These are phyloP conservation scores for Neodiprion lecontei DNA, from an alignment of 1,140 invertebrate genomes.

Conservation along the genomic window DNA sequence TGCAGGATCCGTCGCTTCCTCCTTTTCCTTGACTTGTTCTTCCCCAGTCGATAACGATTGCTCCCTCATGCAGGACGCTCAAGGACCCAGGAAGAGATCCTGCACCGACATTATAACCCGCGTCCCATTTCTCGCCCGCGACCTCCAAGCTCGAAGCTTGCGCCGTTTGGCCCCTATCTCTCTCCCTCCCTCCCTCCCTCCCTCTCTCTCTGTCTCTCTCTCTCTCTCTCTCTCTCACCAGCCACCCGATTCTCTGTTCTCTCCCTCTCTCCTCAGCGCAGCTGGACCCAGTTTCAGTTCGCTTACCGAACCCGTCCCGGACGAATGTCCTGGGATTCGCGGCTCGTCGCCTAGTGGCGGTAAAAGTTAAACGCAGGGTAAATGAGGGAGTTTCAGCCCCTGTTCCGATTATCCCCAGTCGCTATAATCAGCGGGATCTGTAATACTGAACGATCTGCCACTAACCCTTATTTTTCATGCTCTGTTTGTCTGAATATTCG, in stretches of 20 bases:
- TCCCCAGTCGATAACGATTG: too few relatives aligned
- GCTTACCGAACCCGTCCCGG: slow-evolving; percentile 56
- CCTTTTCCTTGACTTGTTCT: too few relatives aligned
- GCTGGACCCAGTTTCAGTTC: slow-evolving; percentile 47
- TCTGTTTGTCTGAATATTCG: too few relatives aligned
- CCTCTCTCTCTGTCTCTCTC: slow-evolving; percentile 14
- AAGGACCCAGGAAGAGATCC: not conserved
- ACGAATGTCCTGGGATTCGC: slow-evolving; percentile 49
- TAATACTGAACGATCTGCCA: too few relatives aligned
- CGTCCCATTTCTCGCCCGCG: not conserved
- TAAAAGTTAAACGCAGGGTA: too few relatives aligned
- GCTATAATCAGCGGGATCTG: too few relatives aligned
- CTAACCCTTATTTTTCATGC: too few relatives aligned
- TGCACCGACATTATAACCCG: not conserved
- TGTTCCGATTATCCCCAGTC: too few relatives aligned
- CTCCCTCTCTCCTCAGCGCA: slow-evolving; percentile 32
- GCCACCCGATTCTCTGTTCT: not conserved
- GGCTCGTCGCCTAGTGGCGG: not conserved
- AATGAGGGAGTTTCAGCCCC: too few relatives aligned
- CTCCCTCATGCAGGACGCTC: too few relatives aligned
- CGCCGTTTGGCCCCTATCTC: slow-evolving; percentile 37
- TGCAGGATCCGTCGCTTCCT: too few relatives aligned
- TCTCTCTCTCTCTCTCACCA: slow-evolving; percentile 8
- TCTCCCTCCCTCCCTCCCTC: slow-evolving; percentile 19
- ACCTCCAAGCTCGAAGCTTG: slow-evolving; percentile 35